Evolutionary conservation across 2,113 vertebrate species (phyloP).

Genomic region (Rissa tridactyla): DNA sequence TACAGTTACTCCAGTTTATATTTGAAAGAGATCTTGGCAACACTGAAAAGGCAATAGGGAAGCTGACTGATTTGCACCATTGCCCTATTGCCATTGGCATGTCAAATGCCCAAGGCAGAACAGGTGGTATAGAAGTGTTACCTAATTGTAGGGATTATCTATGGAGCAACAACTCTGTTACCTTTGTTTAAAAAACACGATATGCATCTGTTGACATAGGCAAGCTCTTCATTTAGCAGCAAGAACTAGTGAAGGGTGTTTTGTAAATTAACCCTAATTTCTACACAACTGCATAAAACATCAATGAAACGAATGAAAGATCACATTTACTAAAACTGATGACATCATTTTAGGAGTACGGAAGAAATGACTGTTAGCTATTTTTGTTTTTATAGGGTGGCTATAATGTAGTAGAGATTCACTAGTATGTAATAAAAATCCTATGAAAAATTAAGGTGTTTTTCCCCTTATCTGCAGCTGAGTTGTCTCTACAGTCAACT

Average conservation of each 20-base stretch:
- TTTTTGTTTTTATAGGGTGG: not conserved
- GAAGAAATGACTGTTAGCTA: not conserved
- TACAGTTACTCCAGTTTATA: not conserved
- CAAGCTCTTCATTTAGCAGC: not conserved
- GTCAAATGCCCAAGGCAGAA: not conserved
- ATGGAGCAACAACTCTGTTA: not conserved
- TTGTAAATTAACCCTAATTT: not conserved
- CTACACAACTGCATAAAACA: not conserved
- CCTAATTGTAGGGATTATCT: not conserved
- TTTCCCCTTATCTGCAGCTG: not conserved
- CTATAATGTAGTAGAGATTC: not conserved
- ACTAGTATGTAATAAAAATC: not conserved
- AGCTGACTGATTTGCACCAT: not conserved
- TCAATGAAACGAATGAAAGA: not conserved
- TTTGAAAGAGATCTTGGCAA: not conserved
- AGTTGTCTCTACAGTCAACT: not conserved
- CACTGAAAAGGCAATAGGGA: not conserved
- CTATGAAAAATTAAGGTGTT: not conserved
- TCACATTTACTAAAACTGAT: slow-evolving; percentile 21
- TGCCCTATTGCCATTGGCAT: not conserved
- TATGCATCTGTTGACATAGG: not conserved
- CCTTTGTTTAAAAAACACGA: not conserved
- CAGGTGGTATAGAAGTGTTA: not conserved
- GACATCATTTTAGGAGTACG: not conserved
- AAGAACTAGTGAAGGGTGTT: not conserved